Base-by-base conservation (phyloP, 2,888 invertebrate genomes). In the Resseliella maxima region DNA sequence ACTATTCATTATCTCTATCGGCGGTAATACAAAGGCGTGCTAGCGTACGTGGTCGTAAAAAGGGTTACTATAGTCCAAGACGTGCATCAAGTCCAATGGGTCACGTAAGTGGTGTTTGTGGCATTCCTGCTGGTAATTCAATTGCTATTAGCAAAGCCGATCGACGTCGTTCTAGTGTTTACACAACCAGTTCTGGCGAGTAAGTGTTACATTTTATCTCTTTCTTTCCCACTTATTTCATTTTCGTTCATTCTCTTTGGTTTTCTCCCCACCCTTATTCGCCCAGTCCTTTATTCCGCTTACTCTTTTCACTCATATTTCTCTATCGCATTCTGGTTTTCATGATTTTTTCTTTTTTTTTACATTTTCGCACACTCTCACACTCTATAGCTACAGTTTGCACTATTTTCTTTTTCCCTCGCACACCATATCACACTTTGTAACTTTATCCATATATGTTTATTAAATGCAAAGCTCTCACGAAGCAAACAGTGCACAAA, bases 171-270 rank as follows among this genome's bases (percentile, higher is more conserved):
- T 94, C 95, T 0, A 95, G 95, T n/a, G 95, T 94, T 85, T 95
- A 95, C 89, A 97, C 97, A 83, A 96, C 95, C 59, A 96, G 96
- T 89, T 97, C 97, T 87, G 96, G 95, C 90, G 96, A 96, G 96
- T 96, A 91, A 92, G 94, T 92, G 87, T 86, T 24, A 24, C 59
- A 50, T 36, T 45, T 86, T 86, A 38, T n/a, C 35, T 81, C 3
- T 36, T 8, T 86, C 0, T 54, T 85, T 85, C 24, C 50, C 18
- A 21, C 1, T 6, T 85, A 24, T 85, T 46, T 85, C n/a, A 2
- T 10, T n/a, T 46, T 46, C 6, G 12, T 45, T 45, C 12, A 45
- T 45, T 10, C 5, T 10, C 12, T 45, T 45, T 45, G 12, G 45
- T 12, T 12, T 45, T n/a, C n/a, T n/a, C n/a, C n/a, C n/a, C n/a